phyloP scores from a whole-genome alignment of 2,113 vertebrate species.

The Embiotoca jacksoni region DNA sequence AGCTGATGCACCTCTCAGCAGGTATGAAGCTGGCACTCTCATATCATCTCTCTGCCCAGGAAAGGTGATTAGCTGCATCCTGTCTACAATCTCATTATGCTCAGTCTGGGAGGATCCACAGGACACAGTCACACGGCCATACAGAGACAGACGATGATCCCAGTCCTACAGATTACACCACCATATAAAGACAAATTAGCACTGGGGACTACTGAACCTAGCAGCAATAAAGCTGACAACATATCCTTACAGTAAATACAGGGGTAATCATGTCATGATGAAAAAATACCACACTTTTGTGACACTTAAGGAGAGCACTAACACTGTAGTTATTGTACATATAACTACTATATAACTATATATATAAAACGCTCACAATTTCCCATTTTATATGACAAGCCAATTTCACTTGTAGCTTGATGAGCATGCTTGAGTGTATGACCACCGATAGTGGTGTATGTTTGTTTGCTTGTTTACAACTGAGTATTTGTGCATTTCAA shows the following conservation, averaged over 20 bases:
- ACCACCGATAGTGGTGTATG: neutral
- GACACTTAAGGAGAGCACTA: constrained; percentile 18
- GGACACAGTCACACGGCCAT: constrained; percentile 36
- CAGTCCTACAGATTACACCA: constrained; percentile 49
- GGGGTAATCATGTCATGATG: neutral
- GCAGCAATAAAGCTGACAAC: constrained; percentile 3
- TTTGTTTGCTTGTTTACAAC: constrained; percentile 32
- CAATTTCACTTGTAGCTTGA: constrained; percentile 65
- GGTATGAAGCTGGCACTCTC: constrained; percentile 44
- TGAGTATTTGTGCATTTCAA: constrained; percentile 25
- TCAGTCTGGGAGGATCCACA: constrained; percentile 48
- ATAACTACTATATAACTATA: too few species aligned
- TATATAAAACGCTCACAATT: constrained; percentile 47
- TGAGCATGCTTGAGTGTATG: constrained; percentile 23
- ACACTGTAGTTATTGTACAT: neutral
- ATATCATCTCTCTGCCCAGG: constrained; percentile 34
- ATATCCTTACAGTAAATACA: constrained; percentile 19
- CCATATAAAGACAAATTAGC: constrained; percentile 36
- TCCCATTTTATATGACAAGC: constrained; percentile 75
- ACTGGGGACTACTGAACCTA: constrained; percentile 19
- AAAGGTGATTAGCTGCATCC: constrained; percentile 68
- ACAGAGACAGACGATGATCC: constrained; percentile 50
- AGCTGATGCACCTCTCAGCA: constrained; percentile 39
- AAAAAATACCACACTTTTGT: constrained; percentile 10
- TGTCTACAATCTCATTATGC: constrained; percentile 69